phyloP scores from a whole-genome alignment of 2,888 invertebrate genomes.

The Diaphora mendica region DNA sequence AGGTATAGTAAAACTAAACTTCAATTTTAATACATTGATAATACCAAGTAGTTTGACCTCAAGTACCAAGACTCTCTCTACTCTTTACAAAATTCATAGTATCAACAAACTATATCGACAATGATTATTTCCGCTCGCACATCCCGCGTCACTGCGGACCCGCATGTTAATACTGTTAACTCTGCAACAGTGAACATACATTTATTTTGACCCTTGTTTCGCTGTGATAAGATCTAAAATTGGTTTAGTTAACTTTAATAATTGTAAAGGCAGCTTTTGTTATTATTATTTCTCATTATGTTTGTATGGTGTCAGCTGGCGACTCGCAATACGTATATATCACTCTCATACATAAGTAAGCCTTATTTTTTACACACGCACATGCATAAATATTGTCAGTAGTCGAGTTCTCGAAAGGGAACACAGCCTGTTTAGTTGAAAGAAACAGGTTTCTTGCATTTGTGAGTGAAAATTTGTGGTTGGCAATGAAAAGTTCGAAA shows the following conservation, averaged over 20 bases:
- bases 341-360: slow-evolving; percentile 29
- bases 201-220: slow-evolving; percentile 51
- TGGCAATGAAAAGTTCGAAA: slow-evolving; percentile 27
- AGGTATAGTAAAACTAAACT: too few relatives aligned
- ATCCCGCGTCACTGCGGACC: slow-evolving; percentile 62
- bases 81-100: neutral
- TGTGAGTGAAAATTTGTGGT: slow-evolving; percentile 34
- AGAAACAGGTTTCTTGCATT: slow-evolving; percentile 38
- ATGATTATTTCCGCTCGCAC: slow-evolving; percentile 45
- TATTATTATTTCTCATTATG: slow-evolving; percentile 66
- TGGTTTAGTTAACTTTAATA: slow-evolving; percentile 24
- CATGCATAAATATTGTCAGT: slow-evolving; percentile 29
- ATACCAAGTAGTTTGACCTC: neutral
- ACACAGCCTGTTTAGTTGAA: slow-evolving; percentile 22
- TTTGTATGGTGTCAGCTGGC: slow-evolving; percentile 66
- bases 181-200: slow-evolving; percentile 53
- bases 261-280: slow-evolving; percentile 44
- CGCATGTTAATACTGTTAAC: slow-evolving; percentile 71
- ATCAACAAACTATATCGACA: slow-evolving; percentile 45
- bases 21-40: neutral
- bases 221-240: slow-evolving; percentile 52
- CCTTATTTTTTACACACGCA: slow-evolving; percentile 34
- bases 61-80: neutral
- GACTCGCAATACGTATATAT: slow-evolving; percentile 52
- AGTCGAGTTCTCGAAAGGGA: slow-evolving; percentile 44